Base-by-base conservation (phyloP, 2,888 invertebrate genomes). In the Aporophyla lueneburgensis region DNA sequence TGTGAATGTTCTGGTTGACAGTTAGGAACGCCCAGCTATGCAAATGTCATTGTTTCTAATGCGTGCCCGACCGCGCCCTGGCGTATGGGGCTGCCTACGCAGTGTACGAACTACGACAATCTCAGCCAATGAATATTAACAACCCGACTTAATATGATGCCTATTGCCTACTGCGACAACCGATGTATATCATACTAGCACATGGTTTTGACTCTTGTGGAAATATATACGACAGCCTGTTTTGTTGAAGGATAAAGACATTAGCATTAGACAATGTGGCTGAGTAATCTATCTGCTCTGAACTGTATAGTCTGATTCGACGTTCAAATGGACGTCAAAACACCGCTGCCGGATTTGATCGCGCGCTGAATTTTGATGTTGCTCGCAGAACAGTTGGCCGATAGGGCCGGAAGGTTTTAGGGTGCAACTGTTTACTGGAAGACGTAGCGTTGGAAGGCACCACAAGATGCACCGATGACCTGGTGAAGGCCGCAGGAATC, bases 21-120 rank as follows among this genome's bases (percentile, higher is more conserved):
- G 94, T 93, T 93, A 92, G 94, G 88, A 92, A 94, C 96, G 96
- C 96, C 96, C 94, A 88, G 91, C 90, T 94, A 96, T 96, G 96
- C 94, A 94, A 96, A 96, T 96, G 92, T 93, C 95, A 95, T 96
- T 95, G 96, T 96, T 94, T 95, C 93, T 95, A 94, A 95, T 95
- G 94, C 94, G 92, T 92, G 93, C 91, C 87, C 92, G 89, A 90
- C 93, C 93, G 93, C 94, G 93, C 94, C 93, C 94, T 90, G 91
- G 91, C 91, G 89, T 87, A 89, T 90, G 90, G 88, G 85, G 90
- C 90, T 90, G 93, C 95, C 95, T 94, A 95, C 95, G 94, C 95
- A 91, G 85, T 89, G 85, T 85, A 86, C 76, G 77, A 88, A 87
- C 86, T 87, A 89, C 89, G 91, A 93, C 93, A 93, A 93, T 94